phyloP scores from a whole-genome alignment of 2,888 invertebrate genomes.

The Caenorhabditis sp. region DNA sequence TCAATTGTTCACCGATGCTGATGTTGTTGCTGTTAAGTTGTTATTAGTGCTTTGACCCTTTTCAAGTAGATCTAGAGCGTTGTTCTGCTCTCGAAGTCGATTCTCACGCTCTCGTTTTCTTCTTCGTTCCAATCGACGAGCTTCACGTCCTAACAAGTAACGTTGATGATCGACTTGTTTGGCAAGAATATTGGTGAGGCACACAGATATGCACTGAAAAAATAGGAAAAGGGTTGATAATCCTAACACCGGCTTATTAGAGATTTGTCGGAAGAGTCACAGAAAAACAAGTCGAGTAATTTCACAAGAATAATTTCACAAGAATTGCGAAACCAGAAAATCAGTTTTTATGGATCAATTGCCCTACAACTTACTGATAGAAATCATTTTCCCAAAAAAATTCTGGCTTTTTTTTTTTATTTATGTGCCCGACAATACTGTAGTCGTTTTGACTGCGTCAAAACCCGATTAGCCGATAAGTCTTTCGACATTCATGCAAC shows the following conservation, averaged over 20 bases:
- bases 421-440: no score
- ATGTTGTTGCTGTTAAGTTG: background rate
- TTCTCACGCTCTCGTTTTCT: conserved; percentile 52
- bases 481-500: background rate
- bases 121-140: conserved; percentile 61
- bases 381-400: no score
- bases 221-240: background rate
- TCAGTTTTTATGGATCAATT: no score
- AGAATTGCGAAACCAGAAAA: no score
- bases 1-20: background rate
- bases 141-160: conserved; percentile 67
- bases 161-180: conserved; percentile 70
- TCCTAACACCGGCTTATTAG: no score
- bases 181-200: conserved; percentile 67
- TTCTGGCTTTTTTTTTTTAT: no score
- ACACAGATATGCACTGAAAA: conserved; percentile 68
- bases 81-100: conserved; percentile 27
- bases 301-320: no score
- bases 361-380: no score
- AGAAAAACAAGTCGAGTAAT: no score
- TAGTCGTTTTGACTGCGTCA: no score
- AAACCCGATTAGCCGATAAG: no score
- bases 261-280: no score
- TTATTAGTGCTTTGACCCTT: conserved; percentile 38
- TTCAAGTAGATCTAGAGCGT: conserved; percentile 36